Conservation (phyloP, 2,888 invertebrate species). For the Stenoptilia bipunctidactyla region DNA sequence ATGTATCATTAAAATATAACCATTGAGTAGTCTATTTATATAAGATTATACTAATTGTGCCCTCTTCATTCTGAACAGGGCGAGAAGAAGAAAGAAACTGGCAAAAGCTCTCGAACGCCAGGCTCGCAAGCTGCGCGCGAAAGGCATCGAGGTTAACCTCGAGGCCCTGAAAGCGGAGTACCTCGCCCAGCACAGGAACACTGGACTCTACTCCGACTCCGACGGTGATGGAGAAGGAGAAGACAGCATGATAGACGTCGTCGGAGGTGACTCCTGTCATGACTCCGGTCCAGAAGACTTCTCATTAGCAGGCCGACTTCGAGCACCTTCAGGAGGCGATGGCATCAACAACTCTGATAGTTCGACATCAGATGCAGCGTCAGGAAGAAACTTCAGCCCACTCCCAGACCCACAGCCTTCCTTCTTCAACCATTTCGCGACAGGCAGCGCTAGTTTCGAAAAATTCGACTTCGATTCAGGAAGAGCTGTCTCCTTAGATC, state of each 20-base stretch:
- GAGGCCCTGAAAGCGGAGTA: slow-evolving; percentile 89
- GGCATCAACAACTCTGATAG: slow-evolving; percentile 73
- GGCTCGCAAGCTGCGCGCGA: slow-evolving; percentile 91
- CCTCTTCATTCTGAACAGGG: slow-evolving; percentile 71
- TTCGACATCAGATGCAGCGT: slow-evolving; percentile 60
- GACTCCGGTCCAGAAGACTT: slow-evolving; percentile 76
- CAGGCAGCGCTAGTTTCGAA: slow-evolving; percentile 46
- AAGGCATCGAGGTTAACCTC: slow-evolving; percentile 90
- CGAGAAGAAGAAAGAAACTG: slow-evolving; percentile 90
- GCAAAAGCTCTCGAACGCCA: slow-evolving; percentile 93
- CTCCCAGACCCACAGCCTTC: slow-evolving; percentile 57
- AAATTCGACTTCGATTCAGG: slow-evolving; percentile 65
- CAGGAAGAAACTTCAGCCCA: slow-evolving; percentile 57
- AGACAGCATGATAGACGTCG: slow-evolving; percentile 86
- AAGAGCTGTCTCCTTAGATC: slow-evolving; percentile 62
- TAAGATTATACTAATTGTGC: slow-evolving; percentile 58
- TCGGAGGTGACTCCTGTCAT: slow-evolving; percentile 84
- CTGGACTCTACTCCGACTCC: slow-evolving; percentile 71
- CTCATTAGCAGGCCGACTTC: slow-evolving; percentile 68
- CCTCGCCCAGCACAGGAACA: slow-evolving; percentile 81
- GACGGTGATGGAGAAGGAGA: slow-evolving; percentile 74
- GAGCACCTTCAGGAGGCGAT: slow-evolving; percentile 71
- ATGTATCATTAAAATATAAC: too few species aligned
- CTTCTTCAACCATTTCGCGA: slow-evolving; percentile 55
- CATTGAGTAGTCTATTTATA: too few species aligned